These are phyloP conservation scores for Anthoscopus minutus DNA, from an alignment of 2,113 vertebrate genomes.

Conservation along the genomic window DNA sequence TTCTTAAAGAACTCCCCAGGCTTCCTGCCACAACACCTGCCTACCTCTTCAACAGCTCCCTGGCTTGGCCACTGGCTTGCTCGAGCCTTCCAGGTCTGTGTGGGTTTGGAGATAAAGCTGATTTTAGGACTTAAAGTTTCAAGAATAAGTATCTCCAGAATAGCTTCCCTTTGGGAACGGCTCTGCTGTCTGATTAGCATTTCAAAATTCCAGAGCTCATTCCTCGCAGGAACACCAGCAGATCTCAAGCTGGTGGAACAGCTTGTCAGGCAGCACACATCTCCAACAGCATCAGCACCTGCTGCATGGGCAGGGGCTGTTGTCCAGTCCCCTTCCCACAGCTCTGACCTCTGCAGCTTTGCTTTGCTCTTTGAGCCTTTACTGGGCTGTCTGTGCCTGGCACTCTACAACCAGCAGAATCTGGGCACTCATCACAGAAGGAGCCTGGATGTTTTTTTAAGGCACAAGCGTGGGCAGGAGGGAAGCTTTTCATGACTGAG, in stretches of 20 bases:
- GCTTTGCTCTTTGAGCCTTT: background rate
- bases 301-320: background rate
- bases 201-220: background rate
- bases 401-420: background rate
- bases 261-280: background rate
- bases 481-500: background rate
- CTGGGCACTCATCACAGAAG: background rate
- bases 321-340: background rate
- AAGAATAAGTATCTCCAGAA: background rate
- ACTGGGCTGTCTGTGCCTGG: background rate
- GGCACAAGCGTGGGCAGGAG: background rate
- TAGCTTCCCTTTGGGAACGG: constrained; percentile 5
- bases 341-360: background rate
- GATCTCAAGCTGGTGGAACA: background rate
- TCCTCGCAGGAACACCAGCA: background rate
- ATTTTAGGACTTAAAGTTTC: background rate
- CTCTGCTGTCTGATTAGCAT: constrained; percentile 1
- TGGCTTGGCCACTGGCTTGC: background rate
- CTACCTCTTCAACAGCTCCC: background rate
- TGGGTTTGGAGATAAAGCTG: background rate
- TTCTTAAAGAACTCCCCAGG: background rate
- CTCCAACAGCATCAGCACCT: background rate
- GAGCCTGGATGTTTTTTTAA: background rate
- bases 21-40: background rate
- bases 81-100: background rate